Evolutionary conservation across 1,140 invertebrate species (phyloP).

Genomic region (Anastrepha ludens): DNA sequence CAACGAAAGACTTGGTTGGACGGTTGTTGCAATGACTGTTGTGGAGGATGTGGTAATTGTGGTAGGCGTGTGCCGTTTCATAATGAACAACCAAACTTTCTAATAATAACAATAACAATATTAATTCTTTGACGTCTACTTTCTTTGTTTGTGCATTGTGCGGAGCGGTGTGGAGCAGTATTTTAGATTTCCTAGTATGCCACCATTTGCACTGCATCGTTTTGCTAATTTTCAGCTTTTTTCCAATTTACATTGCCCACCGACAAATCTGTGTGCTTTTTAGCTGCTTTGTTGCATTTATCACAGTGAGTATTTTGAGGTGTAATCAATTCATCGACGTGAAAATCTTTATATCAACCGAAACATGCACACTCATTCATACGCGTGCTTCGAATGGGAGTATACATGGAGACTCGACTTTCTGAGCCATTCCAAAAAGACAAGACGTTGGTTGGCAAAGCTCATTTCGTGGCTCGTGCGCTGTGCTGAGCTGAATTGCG

Average conservation of each 20-base stretch:
- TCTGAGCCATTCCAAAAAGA: background rate
- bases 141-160: too few relatives aligned
- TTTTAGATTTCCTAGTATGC: background rate
- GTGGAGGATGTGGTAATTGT: conserved; percentile 4
- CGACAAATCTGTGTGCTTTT: background rate
- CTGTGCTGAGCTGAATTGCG: background rate
- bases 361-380: background rate
- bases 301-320: background rate
- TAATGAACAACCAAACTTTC: conserved; percentile 30
- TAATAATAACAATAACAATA: conserved; percentile 44
- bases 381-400: background rate
- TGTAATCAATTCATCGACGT: conserved; percentile 39
- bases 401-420: background rate
- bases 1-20: background rate
- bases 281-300: background rate
- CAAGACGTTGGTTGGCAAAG: background rate
- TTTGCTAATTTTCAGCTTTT: conserved; percentile 27
- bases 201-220: background rate
- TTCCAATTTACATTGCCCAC: conserved; percentile 1
- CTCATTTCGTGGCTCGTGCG: background rate
- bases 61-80: background rate
- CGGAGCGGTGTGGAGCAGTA: background rate
- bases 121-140: conserved; percentile 39
- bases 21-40: background rate
- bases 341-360: conserved; percentile 12